These are phyloP conservation scores for Eira barbara DNA, from an alignment of 2,113 vertebrate species.

Conservation along the genomic window DNA sequence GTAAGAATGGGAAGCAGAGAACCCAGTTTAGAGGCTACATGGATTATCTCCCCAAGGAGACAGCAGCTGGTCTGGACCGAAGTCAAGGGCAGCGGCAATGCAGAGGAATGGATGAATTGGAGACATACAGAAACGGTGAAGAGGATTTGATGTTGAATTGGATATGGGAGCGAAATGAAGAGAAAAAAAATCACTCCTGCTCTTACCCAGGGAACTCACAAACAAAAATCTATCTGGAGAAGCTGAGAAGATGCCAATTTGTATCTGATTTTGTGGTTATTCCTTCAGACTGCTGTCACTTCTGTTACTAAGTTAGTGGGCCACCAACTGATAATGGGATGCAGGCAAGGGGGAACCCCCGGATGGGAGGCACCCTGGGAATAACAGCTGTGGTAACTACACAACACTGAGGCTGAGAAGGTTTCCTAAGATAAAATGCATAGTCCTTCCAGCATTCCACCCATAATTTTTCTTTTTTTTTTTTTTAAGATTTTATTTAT, in stretches of 20 bases:
- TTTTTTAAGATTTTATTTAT: too few species aligned
- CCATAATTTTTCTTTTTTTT: background rate
- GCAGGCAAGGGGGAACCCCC: background rate
- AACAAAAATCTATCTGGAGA: background rate
- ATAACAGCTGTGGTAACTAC: background rate
- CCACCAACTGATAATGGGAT: background rate
- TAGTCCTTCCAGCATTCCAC: background rate
- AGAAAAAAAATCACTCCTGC: background rate
- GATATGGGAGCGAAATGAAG: background rate
- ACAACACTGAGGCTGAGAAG: background rate
- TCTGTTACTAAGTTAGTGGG: background rate
- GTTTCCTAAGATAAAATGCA: background rate
- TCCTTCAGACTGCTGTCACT: background rate
- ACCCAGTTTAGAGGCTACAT: background rate
- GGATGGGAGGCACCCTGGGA: accelerated
- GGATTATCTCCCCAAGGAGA: background rate
- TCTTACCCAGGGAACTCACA: background rate
- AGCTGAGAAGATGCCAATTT: background rate
- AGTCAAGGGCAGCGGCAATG: background rate
- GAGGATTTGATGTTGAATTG: background rate
- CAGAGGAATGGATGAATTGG: background rate
- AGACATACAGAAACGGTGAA: background rate
- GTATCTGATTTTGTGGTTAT: background rate
- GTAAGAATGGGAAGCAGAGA: background rate
- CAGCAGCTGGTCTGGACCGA: background rate